These are phyloP conservation scores for Proales similis DNA, from an alignment of 1,140 invertebrate genomes.

Conservation along the genomic window DNA sequence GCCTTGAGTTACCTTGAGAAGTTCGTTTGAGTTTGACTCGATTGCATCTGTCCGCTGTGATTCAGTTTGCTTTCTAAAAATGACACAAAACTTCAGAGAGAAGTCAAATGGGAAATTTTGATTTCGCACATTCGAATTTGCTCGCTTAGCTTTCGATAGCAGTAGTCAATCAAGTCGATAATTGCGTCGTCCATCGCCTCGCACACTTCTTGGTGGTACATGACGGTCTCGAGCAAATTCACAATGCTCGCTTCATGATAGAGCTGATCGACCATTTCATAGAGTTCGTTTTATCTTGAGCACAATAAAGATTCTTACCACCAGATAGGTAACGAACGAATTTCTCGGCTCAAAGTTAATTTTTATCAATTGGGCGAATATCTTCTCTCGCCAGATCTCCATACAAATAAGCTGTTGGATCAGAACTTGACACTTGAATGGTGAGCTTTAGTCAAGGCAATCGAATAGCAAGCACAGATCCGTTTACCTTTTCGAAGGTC, in stretches of 20 bases:
- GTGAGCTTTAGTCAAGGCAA: not conserved
- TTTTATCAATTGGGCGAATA: constrained; percentile 47
- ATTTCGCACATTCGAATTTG: constrained; percentile 45
- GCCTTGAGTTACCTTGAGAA: too few relatives aligned
- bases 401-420: constrained; percentile 49
- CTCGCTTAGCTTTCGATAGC: constrained; percentile 49
- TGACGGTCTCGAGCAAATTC: constrained; percentile 51
- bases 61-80: constrained; percentile 11
- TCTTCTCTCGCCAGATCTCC: constrained; percentile 51
- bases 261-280: constrained; percentile 41
- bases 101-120: not conserved
- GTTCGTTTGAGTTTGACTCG: constrained; percentile 34
- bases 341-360: constrained; percentile 48
- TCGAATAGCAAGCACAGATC: not conserved
- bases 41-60: too few relatives aligned
- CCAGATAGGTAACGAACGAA: constrained; percentile 52
- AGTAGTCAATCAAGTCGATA: constrained; percentile 51
- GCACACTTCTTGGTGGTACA: constrained; percentile 50
- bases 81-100: not conserved
- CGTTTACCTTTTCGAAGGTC: constrained; percentile 48
- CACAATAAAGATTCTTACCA: constrained; percentile 42
- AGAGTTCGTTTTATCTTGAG: not conserved
- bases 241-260: constrained; percentile 52
- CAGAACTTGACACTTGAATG: constrained; percentile 45
- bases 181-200: constrained; percentile 47